Evolutionary conservation across 2,888 invertebrate species (phyloP).

Genomic region (Scaptomyza reducta): DNA sequence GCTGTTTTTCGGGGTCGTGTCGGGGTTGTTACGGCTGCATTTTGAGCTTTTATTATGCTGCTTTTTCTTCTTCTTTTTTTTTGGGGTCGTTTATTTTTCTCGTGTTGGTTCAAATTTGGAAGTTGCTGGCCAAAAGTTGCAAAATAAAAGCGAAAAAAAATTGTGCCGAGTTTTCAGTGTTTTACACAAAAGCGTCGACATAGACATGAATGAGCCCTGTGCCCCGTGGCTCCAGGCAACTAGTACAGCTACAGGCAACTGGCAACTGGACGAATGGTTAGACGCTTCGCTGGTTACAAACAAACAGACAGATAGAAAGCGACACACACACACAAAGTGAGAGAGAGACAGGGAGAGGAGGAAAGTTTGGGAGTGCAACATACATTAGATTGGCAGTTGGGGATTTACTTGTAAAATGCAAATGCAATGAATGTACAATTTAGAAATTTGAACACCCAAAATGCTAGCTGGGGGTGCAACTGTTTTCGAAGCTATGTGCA

Average conservation of each 20-base stretch:
- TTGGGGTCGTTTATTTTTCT: conserved; percentile 10
- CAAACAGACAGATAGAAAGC: conserved; percentile 30
- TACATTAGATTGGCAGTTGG: conserved; percentile 79
- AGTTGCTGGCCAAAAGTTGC: conserved; percentile 66
- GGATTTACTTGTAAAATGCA: conserved; percentile 79
- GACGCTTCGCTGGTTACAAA: conserved; percentile 74
- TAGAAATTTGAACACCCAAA: conserved; percentile 78
- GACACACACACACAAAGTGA: conserved; percentile 33
- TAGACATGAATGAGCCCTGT: conserved; percentile 56
- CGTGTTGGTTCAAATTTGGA: conserved; percentile 73
- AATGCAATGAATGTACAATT: conserved; percentile 79
- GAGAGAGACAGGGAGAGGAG: conserved; percentile 17
- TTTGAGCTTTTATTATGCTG: conserved; percentile 75
- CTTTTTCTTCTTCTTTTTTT: conserved; percentile 28
- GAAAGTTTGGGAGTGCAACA: conserved; percentile 65
- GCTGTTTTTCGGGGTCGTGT: conserved; percentile 55
- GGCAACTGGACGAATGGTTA: conserved; percentile 73
- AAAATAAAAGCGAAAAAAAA: conserved; percentile 52
- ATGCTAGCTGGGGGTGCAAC: conserved; percentile 43
- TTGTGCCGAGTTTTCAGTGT: conserved; percentile 71
- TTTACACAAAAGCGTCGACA: conserved; percentile 76
- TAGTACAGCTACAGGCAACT: conserved; percentile 2
- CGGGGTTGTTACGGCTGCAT: conserved; percentile 60
- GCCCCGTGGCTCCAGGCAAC: conserved; percentile 25
- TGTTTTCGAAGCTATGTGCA: conserved; percentile 42